Evolutionary conservation across 2,113 vertebrate species (phyloP).

Genomic region (Paralichthys olivaceus): DNA sequence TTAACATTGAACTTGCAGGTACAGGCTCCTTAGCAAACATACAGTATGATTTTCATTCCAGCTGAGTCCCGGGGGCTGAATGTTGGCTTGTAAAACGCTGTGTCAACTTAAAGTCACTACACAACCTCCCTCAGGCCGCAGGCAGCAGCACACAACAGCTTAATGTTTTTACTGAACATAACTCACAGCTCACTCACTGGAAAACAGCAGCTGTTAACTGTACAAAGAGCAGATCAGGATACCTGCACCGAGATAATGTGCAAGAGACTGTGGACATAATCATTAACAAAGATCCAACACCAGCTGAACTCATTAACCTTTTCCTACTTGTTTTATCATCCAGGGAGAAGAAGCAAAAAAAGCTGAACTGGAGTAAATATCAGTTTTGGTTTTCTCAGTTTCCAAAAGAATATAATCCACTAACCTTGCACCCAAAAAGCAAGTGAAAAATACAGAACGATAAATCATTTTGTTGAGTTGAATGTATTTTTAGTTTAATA

Average conservation of each 20-base stretch:
- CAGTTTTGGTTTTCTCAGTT: background rate
- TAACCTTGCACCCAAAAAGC: too few species aligned
- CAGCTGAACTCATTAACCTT: background rate
- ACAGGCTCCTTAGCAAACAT: conserved; percentile 27
- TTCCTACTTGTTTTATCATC: background rate
- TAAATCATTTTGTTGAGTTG: too few species aligned
- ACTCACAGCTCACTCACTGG: background rate
- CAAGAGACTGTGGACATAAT: background rate
- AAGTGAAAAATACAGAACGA: too few species aligned
- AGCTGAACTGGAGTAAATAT: background rate
- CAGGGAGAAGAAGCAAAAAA: background rate
- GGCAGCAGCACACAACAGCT: conserved; percentile 17
- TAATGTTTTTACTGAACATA: conserved; percentile 27
- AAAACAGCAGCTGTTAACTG: background rate
- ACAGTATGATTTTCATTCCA: conserved; percentile 31
- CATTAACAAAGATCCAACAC: background rate
- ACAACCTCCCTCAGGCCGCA: conserved; percentile 32
- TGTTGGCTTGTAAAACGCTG: conserved; percentile 21
- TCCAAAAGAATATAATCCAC: background rate
- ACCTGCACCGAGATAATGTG: background rate
- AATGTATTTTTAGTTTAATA: too few species aligned
- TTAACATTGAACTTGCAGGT: conserved; percentile 18
- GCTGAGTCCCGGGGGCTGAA: conserved; percentile 1
- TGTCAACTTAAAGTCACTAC: conserved; percentile 31
- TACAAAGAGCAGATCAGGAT: background rate